Conservation (phyloP, 1,140 invertebrate genomes). For the Neodiprion pinetum region DNA sequence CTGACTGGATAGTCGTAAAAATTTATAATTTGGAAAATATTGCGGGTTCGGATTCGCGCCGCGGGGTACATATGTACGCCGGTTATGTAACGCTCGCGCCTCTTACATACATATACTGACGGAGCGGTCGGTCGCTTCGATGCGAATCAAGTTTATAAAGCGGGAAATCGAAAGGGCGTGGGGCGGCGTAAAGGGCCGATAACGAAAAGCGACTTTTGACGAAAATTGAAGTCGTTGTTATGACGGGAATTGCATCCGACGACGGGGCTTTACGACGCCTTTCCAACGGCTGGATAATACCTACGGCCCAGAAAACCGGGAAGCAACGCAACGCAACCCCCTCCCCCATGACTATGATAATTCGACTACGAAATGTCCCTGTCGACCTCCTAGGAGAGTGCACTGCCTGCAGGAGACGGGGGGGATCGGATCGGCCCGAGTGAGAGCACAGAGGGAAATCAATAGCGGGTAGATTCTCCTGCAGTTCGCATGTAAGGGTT, state of each 20-base stretch:
- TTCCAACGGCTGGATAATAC: background rate
- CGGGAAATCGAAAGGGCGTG: slow-evolving; percentile 58
- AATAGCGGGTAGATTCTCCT: background rate
- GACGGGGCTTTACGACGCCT: slow-evolving; percentile 46
- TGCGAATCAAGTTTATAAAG: slow-evolving; percentile 60
- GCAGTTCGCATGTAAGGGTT: too few species aligned
- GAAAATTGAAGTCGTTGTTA: slow-evolving; percentile 63
- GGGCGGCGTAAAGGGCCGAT: slow-evolving; percentile 36
- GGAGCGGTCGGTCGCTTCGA: background rate
- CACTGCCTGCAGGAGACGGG: slow-evolving; percentile 5
- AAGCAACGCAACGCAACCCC: background rate
- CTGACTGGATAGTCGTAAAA: slow-evolving; percentile 57
- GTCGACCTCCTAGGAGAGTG: background rate
- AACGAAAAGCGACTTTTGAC: slow-evolving; percentile 57
- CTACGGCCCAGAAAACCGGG: background rate
- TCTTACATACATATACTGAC: background rate
- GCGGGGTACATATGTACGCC: too few species aligned
- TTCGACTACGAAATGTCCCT: slow-evolving; percentile 10
- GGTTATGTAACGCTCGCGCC: too few species aligned
- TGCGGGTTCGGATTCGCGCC: slow-evolving; percentile 17
- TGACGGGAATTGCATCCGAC: slow-evolving; percentile 58
- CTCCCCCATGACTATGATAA: background rate
- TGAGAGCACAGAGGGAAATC: slow-evolving; percentile 8
- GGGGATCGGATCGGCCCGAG: background rate
- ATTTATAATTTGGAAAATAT: slow-evolving; percentile 66